A percentile compares a stretch with the other conserved stretches of the same genome.
phyloP scores from a whole-genome alignment of 2,888 invertebrate species.

The Physocephala rufipes region DNA sequence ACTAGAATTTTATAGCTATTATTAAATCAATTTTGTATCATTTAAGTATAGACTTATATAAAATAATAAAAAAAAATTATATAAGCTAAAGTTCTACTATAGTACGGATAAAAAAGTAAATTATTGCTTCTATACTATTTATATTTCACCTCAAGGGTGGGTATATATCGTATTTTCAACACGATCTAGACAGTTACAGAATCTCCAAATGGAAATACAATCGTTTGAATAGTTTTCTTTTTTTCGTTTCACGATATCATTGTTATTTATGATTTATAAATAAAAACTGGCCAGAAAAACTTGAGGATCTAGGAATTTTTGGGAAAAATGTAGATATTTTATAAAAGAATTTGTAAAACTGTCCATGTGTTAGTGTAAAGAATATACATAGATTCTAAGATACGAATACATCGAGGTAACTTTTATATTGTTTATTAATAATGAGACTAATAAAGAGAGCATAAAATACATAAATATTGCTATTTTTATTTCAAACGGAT shows the following conservation, averaged over 20 bases:
- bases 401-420: constrained; percentile 44
- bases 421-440: constrained; percentile 52
- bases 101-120: no score
- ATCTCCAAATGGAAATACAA: constrained; percentile 32
- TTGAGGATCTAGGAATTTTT: constrained; percentile 28
- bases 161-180: not conserved
- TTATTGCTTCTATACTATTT: constrained; percentile 52
- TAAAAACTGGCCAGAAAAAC: constrained; percentile 9
- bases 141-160: not conserved
- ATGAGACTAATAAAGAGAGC: constrained; percentile 42
- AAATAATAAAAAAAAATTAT: constrained; percentile 58
- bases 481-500: not conserved
- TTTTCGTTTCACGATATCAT: constrained; percentile 49
- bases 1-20: constrained; percentile 31
- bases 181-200: no score
- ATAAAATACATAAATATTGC: constrained; percentile 3
- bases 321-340: constrained; percentile 50
- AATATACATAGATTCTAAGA: constrained; percentile 42
- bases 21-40: constrained; percentile 45
- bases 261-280: constrained; percentile 38
- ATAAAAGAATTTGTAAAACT: constrained; percentile 43
- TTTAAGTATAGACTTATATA: constrained; percentile 59
- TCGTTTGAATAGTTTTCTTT: constrained; percentile 55
- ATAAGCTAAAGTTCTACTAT: constrained; percentile 54
- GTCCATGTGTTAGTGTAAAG: constrained; percentile 47